Percentiles rank a stretch among this genome's conserved stretches.
These are phyloP conservation scores for Cyanistes caeruleus DNA, from an alignment of 2,113 vertebrate species.

Conservation along the genomic window DNA sequence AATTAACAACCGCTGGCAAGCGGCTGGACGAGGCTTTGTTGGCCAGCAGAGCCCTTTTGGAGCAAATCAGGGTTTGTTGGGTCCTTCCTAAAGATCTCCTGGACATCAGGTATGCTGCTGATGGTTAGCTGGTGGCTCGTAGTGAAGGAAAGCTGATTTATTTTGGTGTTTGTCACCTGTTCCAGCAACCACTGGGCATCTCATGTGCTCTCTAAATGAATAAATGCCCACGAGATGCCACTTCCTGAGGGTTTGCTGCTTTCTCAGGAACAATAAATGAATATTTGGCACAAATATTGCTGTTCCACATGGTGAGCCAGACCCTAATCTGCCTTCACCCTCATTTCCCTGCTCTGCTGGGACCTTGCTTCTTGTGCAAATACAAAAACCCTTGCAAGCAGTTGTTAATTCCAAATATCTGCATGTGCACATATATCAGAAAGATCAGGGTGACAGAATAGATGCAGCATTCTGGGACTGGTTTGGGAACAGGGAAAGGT, in stretches of 20 bases:
- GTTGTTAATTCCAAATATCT: not conserved
- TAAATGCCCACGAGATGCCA: rapidly evolving
- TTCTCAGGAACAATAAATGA: rapidly evolving
- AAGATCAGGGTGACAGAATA: not conserved
- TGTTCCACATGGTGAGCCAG: rapidly evolving
- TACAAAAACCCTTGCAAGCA: not conserved
- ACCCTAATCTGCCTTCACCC: not conserved
- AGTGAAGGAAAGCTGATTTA: not conserved
- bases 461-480: not conserved
- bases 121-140: rapidly evolving
- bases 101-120: not conserved
- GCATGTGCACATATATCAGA: rapidly evolving
- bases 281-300: not conserved
- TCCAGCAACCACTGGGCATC: not conserved
- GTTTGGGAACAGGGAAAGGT: no score
- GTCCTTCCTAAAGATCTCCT: not conserved
- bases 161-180: not conserved
- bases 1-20: no score
- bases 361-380: not conserved
- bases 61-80: not conserved
- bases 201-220: rapidly evolving
- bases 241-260: not conserved
- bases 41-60: not conserved
- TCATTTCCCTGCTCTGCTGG: not conserved
- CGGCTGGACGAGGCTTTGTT: not conserved